phyloP scores from a whole-genome alignment of 2,888 invertebrate species.

The Spialia ferax region DNA sequence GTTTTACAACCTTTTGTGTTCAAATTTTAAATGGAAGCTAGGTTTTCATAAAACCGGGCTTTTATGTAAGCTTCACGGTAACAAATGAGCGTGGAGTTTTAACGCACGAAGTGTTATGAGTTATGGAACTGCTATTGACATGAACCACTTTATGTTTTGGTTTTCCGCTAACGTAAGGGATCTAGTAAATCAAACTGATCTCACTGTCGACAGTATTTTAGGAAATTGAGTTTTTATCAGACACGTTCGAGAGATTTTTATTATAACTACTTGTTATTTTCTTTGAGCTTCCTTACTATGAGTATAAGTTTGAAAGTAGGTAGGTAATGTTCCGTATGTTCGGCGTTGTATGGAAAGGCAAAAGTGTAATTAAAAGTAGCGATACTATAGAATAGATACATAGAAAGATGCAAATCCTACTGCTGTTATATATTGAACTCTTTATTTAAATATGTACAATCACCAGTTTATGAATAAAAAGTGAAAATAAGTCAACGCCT shows the following conservation, averaged over 20 bases:
- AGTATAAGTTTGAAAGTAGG: too few relatives aligned
- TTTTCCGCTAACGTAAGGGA: slow-evolving; percentile 9
- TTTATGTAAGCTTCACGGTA: slow-evolving; percentile 17
- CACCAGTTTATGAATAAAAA: too few relatives aligned
- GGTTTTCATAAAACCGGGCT: slow-evolving; percentile 19
- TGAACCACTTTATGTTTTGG: neutral
- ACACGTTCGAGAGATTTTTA: neutral
- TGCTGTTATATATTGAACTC: too few relatives aligned
- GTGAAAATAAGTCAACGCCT: too few relatives aligned
- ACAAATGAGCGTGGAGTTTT: slow-evolving; percentile 7
- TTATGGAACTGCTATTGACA: slow-evolving; percentile 9
- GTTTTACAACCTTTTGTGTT: slow-evolving; percentile 20
- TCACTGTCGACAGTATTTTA: neutral
- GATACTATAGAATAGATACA: too few relatives aligned
- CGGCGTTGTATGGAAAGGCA: too few relatives aligned
- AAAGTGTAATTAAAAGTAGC: too few relatives aligned
- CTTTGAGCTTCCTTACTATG: too few relatives aligned
- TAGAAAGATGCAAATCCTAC: too few relatives aligned
- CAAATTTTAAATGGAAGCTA: slow-evolving; percentile 18
- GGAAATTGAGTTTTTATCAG: neutral
- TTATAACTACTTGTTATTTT: neutral
- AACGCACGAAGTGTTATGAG: neutral
- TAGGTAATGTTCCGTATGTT: too few relatives aligned
- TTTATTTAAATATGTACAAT: too few relatives aligned
- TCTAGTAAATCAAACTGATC: neutral